These are phyloP conservation scores for Labia minor DNA, from an alignment of 2,888 invertebrate species.

Conservation along the genomic window DNA sequence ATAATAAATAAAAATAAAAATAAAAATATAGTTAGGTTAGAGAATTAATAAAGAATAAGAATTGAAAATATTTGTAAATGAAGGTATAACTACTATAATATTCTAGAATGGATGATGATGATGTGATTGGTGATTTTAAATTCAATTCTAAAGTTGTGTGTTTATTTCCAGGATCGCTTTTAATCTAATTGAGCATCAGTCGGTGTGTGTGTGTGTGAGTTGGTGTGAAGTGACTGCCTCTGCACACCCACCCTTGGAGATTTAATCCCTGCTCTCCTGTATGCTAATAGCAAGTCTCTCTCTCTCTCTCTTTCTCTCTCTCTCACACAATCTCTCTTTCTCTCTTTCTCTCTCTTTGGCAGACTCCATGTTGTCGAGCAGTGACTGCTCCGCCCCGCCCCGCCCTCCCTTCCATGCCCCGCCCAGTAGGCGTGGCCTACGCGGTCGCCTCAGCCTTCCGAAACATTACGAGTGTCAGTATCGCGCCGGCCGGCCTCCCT, in stretches of 20 bases:
- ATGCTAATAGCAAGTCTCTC: background rate
- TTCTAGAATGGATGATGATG: no score
- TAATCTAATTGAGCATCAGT: background rate
- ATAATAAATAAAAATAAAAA: no score
- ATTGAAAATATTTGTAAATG: no score
- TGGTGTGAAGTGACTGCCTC: background rate
- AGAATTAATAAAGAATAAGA: no score
- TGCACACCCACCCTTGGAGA: background rate
- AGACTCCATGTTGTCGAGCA: background rate
- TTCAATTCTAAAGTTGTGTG: no score
- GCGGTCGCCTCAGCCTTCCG: background rate
- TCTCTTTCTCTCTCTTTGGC: background rate
- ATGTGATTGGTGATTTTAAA: no score
- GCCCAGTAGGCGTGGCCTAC: background rate
- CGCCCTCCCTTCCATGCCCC: no score
- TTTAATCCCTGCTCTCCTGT: background rate
- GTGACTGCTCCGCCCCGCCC: no score
- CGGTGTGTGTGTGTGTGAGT: background rate
- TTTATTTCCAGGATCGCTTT: background rate
- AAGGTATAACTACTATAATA: no score
- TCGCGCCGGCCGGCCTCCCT: conserved; percentile 6
- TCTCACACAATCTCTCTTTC: background rate
- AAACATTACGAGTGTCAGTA: background rate
- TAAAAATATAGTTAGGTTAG: no score
- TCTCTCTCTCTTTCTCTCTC: background rate